Base-by-base conservation (phyloP, 2,888 invertebrate genomes). In the Aspidapion aeneum region DNA sequence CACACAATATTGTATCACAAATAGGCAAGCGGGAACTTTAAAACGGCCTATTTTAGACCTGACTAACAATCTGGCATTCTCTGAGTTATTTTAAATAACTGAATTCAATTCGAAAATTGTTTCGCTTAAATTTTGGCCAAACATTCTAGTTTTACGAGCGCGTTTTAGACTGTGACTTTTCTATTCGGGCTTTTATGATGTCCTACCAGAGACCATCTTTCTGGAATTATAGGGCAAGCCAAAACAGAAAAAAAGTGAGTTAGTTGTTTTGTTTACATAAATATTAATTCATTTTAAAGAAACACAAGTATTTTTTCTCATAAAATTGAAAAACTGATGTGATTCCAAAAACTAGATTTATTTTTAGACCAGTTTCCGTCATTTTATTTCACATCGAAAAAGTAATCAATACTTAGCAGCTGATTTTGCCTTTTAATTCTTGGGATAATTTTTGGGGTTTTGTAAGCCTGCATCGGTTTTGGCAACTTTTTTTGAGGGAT, bases 171-270 rank as follows among this genome's bases (percentile, higher is more conserved):
- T 9, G 19, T 19, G 52, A 52, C 7, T 18, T 52, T 52, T 52
- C 49, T n/a, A 48, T 9, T n/a, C 9, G n/a, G 9, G 18, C n/a
- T 17, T 9, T 9, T 18, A 52, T n/a, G 52, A 52, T 85, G 85
- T 83, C 85, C 75, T 86, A 85, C 78, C 85, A 87, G 75, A 81
- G 87, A 70, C 87, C 87, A 57, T 81, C 86, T 56, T 87, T 87
- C 78, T 87, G 87, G 87, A 83, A 84, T 63, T 84, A 82, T 72
- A 71, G 76, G 57, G 64, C 74, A 52, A 70, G 73, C 35, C 68
- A 69, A 57, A 71, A 74, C 66, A 78, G 76, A 72, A 79, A 77
- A 74, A 82, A 78, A 72, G 83, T 84, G 70, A 83, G 80, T 76
- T 19, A 19, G 64, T 16, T 21, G 59, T 58, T 48, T 52, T 58